Evolutionary conservation across 2,888 invertebrate genomes (phyloP), one percentile per base, ranked within the genome.

Genomic region (Lottia gigantea): DNA sequence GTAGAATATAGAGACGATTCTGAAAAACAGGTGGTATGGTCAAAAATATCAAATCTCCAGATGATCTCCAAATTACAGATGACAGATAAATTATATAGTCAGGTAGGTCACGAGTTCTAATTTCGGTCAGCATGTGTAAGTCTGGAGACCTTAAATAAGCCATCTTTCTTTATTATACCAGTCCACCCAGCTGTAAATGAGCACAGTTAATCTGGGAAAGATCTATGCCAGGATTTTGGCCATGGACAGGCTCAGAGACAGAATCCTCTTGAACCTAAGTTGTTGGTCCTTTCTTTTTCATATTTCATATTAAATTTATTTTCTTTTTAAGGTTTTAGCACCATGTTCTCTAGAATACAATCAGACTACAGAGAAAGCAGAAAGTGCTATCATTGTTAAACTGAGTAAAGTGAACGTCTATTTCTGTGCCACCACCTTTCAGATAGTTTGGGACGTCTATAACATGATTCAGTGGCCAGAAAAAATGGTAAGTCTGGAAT

Each of bases 321-420:
- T 14, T 49, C 7, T 26, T 62, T 19, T 46, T 74, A n/a, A 89
- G 89, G 84, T 88, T 74, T 77, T 89, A 62, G 75, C 85, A 7
- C 89, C 88, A 0, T 88, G 88, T 76, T 80, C 85, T 66, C 68
- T 88, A 12, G 87, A 88, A 75, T 82, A 88, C 46, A 82, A 79
- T 45, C 80, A 84, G 26, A 73, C 74, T 1, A 78, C 76, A 80
- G 92, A 91, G 80, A 93, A 93, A 72, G 93, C 93, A 76, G 93
- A 93, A 0, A 90, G 93, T 2, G 92, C 92, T 82, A 91, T 93
- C 23, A 91, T 90, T n/a, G 88, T 92, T 31, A 91, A 91, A 0
- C 90, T 94, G 11, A 93, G 93, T 1, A 91, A 92, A 23, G 89
- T 95, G 19, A 92, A 93, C 82, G 83, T 95, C 16, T 93, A 93